These are phyloP conservation scores for Plectropomus leopardus DNA, from an alignment of 2,113 vertebrate species.

Conservation along the genomic window DNA sequence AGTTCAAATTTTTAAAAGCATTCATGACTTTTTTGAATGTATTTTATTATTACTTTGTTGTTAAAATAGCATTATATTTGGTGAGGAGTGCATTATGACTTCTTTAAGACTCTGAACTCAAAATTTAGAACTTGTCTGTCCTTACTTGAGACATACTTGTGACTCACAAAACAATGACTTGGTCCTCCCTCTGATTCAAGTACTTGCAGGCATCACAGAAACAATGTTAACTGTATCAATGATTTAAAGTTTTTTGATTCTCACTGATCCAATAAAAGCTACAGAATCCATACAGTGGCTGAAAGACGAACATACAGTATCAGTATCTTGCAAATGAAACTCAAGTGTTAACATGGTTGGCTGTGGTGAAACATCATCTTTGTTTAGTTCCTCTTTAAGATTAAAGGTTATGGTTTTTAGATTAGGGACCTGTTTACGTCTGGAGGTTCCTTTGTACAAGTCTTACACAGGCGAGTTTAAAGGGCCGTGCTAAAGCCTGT, in stretches of 20 bases:
- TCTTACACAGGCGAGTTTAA: constrained; percentile 34
- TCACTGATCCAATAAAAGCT: not conserved
- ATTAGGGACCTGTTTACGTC: constrained; percentile 9
- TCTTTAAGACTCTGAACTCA: no score
- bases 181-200: no score
- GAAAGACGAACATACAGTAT: no score
- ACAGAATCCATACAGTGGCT: not conserved
- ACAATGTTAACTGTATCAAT: not conserved
- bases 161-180: no score
- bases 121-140: no score
- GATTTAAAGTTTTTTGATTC: no score
- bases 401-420: constrained; percentile 14
- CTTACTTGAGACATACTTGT: no score
- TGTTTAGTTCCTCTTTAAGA: constrained; percentile 21
- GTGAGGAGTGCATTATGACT: no score
- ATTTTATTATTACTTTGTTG: no score
- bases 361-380: not conserved
- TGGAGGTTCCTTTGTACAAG: constrained; percentile 21
- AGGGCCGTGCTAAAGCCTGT: constrained; percentile 27
- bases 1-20: no score
- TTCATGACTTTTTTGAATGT: no score
- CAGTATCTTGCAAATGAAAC: not conserved
- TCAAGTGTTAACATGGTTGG: not conserved
- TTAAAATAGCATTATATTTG: no score
- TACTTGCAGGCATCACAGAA: not conserved